Percentiles rank a stretch among this genome's conserved stretches.
These are phyloP conservation scores for Diarsia rubi DNA, from an alignment of 2,888 invertebrate species.

Conservation along the genomic window DNA sequence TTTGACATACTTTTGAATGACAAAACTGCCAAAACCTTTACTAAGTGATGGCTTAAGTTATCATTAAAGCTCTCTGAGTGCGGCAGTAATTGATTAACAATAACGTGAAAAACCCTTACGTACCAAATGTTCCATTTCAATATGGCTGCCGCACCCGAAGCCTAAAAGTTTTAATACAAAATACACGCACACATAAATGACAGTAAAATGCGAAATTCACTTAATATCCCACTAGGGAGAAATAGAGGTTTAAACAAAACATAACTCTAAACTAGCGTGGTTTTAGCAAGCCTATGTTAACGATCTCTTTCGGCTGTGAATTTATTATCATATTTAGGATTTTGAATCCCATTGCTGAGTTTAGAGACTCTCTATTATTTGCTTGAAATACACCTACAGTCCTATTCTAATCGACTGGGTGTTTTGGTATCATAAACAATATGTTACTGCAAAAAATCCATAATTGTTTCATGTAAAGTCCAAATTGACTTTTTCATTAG, in stretches of 20 bases:
- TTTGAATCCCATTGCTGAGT: not conserved
- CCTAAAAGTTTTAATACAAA: conserved; percentile 38
- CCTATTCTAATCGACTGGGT: not conserved
- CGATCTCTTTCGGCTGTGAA: conserved; percentile 42
- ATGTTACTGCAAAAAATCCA: not conserved
- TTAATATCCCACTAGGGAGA: conserved; percentile 55
- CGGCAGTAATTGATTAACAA: conserved; percentile 28
- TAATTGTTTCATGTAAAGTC: not conserved
- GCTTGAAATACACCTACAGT: not conserved
- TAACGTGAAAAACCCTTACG: not conserved
- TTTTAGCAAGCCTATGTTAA: conserved; percentile 40
- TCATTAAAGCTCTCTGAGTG: too few species aligned
- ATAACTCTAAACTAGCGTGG: conserved; percentile 56
- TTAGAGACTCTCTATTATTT: conserved; percentile 8
- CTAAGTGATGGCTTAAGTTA: too few species aligned
- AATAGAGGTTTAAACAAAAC: conserved; percentile 50
- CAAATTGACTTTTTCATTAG: too few species aligned
- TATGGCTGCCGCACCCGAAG: conserved; percentile 9
- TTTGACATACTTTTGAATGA: too few species aligned
- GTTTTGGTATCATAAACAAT: not conserved
- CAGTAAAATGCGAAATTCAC: conserved; percentile 52
- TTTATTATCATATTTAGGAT: conserved; percentile 42
- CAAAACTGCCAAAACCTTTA: too few species aligned
- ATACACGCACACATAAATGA: conserved; percentile 45
- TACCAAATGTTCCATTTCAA: conserved; percentile 11